Base-by-base conservation (phyloP, 2,797 vertebrate species). In the Nyctalus aviator region DNA sequence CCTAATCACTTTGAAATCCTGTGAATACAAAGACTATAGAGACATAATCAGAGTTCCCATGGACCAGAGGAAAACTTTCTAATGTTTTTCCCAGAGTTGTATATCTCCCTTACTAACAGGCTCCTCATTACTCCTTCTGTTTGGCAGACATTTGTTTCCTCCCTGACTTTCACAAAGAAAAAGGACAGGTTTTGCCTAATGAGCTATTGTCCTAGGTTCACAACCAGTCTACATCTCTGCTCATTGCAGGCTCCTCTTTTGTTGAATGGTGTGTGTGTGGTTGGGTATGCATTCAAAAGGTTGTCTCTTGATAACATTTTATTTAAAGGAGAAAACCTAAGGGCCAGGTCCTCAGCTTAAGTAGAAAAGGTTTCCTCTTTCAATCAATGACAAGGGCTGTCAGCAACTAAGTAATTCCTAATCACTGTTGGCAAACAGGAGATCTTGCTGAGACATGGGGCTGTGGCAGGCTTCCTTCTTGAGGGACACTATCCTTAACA, bases 361-460 rank as follows among this genome's bases (percentile, higher is more conserved):
- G 59, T 2, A 81, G 62, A 53, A 78, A 93, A 50, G 15, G n/a
- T 25, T 37, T 59, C 53, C 30, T 35, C 37, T 84, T 95, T 93
- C 50, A 76, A 10, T 81, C 64, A 94, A 7, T 44, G 55, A 41
- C 3, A 37, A 92, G 37, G 37, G 30, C 78, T 91, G 62, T 88
- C 59, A 79, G 53, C 76, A 79, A 35, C 62, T 95, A 92, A 92
- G 88, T 85, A 75, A 86, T 93, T 93, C 78, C 76, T 95, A 95
- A 77, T 57, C 83, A 91, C 75, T 32, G 13, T 8, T 79, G 41
- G 94, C 79, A 95, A 96, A 92, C 57, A 75, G 0, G 50, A 73
- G 68, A 53, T 55, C 4, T 5, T 6, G 53, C 14, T 8, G 27
- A 57, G 18, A 90, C 6, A 25, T 0, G 1, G 17, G 44, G 84